phyloP scores from a whole-genome alignment of 1,140 invertebrate genomes.

The Bactericera cockerelli region DNA sequence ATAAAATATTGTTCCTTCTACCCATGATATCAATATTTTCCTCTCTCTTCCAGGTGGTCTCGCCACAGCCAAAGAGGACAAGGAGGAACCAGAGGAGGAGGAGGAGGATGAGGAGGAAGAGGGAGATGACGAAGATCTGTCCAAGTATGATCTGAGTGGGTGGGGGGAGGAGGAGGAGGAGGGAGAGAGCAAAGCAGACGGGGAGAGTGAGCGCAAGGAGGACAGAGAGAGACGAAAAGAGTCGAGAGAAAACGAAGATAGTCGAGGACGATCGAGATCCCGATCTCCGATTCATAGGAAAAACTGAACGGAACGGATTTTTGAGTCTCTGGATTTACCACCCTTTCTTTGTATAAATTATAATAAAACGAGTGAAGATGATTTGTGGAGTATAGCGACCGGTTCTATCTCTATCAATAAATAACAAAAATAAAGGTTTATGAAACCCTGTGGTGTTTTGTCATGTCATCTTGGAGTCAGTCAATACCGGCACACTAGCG shows the following conservation, averaged over 20 bases:
- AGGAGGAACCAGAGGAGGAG: conserved; percentile 26
- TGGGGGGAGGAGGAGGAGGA: conserved; percentile 24
- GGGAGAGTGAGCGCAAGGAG: too few species aligned
- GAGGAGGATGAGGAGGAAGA: conserved; percentile 35
- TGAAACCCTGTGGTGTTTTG: too few species aligned
- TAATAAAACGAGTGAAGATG: too few species aligned
- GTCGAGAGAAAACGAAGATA: neutral
- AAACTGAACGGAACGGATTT: too few species aligned
- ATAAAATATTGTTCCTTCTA: too few species aligned
- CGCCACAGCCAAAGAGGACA: conserved; percentile 16
- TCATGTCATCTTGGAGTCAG: too few species aligned
- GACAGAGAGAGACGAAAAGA: neutral
- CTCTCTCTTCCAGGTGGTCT: conserved; percentile 10
- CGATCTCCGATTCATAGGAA: conserved; percentile 15
- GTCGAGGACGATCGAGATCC: conserved; percentile 12
- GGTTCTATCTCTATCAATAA: too few species aligned
- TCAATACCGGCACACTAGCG: too few species aligned
- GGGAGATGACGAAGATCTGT: conserved; percentile 18
- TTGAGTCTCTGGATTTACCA: too few species aligned
- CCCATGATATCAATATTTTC: conserved; percentile 11
- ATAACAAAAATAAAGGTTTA: too few species aligned
- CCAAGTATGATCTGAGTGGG: conserved; percentile 18
- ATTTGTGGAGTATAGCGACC: too few species aligned
- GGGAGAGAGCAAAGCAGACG: conserved; percentile 1
- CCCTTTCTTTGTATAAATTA: too few species aligned